Base-by-base conservation (phyloP, 2,113 vertebrate species). In the Gobius niger region DNA sequence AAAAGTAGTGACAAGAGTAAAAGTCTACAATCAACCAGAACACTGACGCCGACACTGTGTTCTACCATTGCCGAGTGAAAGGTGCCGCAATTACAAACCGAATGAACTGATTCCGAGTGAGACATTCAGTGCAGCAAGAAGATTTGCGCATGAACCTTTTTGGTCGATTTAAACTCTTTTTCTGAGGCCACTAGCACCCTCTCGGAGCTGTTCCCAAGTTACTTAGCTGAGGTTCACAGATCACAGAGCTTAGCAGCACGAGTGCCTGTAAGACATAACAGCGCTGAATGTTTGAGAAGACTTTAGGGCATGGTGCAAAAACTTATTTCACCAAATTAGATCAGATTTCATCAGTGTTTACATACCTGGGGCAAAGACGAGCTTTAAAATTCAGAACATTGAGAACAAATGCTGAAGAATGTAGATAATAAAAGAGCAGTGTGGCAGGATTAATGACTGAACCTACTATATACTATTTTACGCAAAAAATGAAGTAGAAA, bases 331-430 rank as follows among this genome's bases (percentile, higher is more conserved):
- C 56, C 8, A 51, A 83, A 86, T 72, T 60, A 87, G 74, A 81
- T 13, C 63, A 12, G 8, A 87, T 88, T 84, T 86, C 81, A 83
- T 87, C 85, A 89, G 56, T 72, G 78, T 83, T 83, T 78, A 77
- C 68, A 66, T 47, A 80, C 86, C 75, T 65, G 34, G 7, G 75
- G 81, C 72, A 61, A 74, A 80, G 62, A 69, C 11, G 0, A 53
- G 42, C 47, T 63, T 74, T 65, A 76, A 70, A 68, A 84, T 70
- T 80, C 60, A 67, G 42, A 76, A 72, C 63, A 81, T 52, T 64
- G 54, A 46, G 67, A 54, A 71, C 46, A 13, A 64, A 18, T 41
- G 44, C 65, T 72, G 34, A 59, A 63, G 51, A 53, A 77, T 47
- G 49, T 42, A 66, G 47, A 73, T 60, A 64, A 65, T 65, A 34